Base-by-base conservation (phyloP, 2,113 vertebrate genomes). In the Microcebus jonahi region DNA sequence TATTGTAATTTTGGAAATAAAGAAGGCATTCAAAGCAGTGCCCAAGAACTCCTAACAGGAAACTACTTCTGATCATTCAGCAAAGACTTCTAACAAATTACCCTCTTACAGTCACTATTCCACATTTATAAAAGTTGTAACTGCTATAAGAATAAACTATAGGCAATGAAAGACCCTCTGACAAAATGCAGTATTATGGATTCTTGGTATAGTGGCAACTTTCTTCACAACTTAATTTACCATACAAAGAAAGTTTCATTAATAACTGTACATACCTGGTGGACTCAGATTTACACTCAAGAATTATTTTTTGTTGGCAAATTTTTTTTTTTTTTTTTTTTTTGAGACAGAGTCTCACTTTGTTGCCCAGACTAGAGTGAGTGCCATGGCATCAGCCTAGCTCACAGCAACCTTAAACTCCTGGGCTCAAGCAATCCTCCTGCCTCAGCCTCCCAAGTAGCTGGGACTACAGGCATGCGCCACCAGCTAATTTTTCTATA, bases 1-100 rank as follows among this genome's bases (percentile, higher is more conserved):
- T 89, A 88, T 83, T 96, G 65, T 45, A 92, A 92, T 90, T 96
- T 90, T 95, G 45, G 48, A 96, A 96, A 97, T 96, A 97, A 97
- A 97, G 88, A 97, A 65, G 63, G 75, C 39, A 92, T 97, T 98
- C 96, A 97, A 21, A 88, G 83, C 70, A 87, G 45, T 88, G 61
- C 53, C 79, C 87, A 0, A 83, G 48, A 91, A 84, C 88, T 73
- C 53, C 76, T 79, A 92, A 96, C 50, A 96, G 96, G 88, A 98
- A 98, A 92, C 91, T 61, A 94, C 96, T 92, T 91, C 76, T 0
- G 57, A 96, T 86, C 90, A 61, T 45, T 97, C 81, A 96, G 55
- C 81, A 94, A 68, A 45, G 53, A 81, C 76, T 92, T 83, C 77
- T 96, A 96, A 97, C 97, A 97, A 97, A 93, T 97, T 76, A 89